Base-by-base conservation (phyloP, 2,113 vertebrate genomes). In the Sapayoa aenigma region DNA sequence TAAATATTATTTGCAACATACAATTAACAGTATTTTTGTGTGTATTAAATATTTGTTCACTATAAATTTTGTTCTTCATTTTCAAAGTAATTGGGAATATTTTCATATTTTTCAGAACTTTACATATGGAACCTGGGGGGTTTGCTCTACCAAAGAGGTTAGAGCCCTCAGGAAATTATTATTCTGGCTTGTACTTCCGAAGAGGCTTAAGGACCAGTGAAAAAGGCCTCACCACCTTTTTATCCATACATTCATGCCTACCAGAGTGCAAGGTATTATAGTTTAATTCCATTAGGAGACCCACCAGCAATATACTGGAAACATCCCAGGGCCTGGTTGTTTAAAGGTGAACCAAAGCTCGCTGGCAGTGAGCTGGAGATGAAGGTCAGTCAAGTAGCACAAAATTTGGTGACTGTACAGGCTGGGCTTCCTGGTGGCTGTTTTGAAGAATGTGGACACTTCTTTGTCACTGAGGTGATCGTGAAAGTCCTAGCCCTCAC, bases 201-300 rank as follows among this genome's bases (percentile, higher is more conserved):
- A 86, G 46, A 74, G 42, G 35, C 72, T 77, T 94, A 90, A 7
- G 10, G 39, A 90, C 47, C 59, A 73, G 46, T 81, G 72, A 84
- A 88, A 87, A 90, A 86, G 46, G 24, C 12, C 65, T 95, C 93
- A 95, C 83, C 90, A 93, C 63, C 41, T 94, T 95, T 93, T 90
- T 53, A 84, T 60, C 75, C 68, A 42, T 53, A 65, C 5, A 5
- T 71, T 86, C 50, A 86, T 27, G 39, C 78, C 30, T 59, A 85
- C 42, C 50, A 67, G 55, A 76, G 42, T 41, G 24, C 33, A 83
- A 92, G 47, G 46, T 71, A 84, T 76, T 76, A 42, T 0, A 77
- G 82, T 77, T 93, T 92, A 94, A 96, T 95, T 93, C 91, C 82
- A 88, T 94, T 74, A 94, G 63, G 47, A 91, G 52, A 80, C 72